Percentiles rank a stretch among this genome's conserved stretches.
phyloP scores from a whole-genome alignment of 2,888 invertebrate genomes.

The Schrankia costaestrigalis region DNA sequence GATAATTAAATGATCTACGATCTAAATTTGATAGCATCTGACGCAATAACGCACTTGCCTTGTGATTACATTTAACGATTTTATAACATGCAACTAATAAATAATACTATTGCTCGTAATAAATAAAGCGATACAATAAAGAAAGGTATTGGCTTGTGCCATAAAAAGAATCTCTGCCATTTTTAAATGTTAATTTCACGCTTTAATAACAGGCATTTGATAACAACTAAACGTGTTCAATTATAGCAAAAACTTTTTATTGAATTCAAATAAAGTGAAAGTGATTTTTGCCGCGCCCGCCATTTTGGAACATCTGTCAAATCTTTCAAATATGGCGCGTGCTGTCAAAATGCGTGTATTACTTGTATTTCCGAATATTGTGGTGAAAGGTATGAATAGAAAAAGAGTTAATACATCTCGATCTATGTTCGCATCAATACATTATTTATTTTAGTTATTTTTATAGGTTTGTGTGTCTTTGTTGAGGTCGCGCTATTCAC shows the following conservation, averaged over 20 bases:
- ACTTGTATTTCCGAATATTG: conserved; percentile 21
- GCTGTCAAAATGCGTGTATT: conserved; percentile 40
- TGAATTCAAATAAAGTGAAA: conserved; percentile 59
- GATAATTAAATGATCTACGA: too few species aligned
- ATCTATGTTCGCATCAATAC: conserved; percentile 30
- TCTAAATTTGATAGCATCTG: too few species aligned
- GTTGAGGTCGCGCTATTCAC: conserved; percentile 47
- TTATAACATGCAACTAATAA: too few species aligned
- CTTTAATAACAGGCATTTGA: conserved; percentile 51
- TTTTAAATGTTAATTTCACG: conserved; percentile 57
- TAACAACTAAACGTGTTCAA: conserved; percentile 54
- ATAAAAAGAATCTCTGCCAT: conserved; percentile 16
- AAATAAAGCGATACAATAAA: neutral
- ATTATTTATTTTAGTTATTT: conserved; percentile 23
- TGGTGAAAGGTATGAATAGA: conserved; percentile 37
- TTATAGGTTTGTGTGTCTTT: conserved; percentile 43
- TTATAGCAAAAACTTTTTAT: conserved; percentile 45
- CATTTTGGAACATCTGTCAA: conserved; percentile 50
- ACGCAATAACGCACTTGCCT: too few species aligned
- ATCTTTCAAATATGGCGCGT: too few species aligned
- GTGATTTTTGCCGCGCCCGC: conserved; percentile 42
- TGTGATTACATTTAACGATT: too few species aligned
- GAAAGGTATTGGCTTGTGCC: neutral
- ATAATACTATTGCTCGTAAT: neutral
- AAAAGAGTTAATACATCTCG: conserved; percentile 18